Conservation (phyloP, 2,113 vertebrate species). For the Cochlearius cochlearius region DNA sequence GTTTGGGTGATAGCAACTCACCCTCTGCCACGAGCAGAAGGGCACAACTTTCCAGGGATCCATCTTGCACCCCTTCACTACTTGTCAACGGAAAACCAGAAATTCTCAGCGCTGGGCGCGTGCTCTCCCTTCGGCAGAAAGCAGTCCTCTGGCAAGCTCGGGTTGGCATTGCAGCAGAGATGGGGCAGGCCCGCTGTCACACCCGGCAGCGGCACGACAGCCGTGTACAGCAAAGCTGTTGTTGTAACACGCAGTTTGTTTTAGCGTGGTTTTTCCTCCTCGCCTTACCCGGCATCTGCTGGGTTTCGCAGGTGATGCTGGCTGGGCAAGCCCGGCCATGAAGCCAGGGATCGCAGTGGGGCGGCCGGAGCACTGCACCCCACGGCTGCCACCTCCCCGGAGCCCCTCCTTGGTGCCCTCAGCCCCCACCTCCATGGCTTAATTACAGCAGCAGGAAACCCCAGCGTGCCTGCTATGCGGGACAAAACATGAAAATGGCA, state of each 20-base stretch:
- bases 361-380: not conserved
- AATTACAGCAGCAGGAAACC: not conserved
- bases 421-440: fast-evolving
- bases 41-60: not conserved
- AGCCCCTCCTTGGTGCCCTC: fast-evolving
- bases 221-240: not conserved
- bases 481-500: not conserved
- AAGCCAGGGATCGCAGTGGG: not conserved
- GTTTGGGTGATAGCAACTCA: not conserved
- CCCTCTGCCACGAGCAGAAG: not conserved
- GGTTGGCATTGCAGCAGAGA: not conserved
- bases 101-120: fast-evolving
- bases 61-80: not conserved
- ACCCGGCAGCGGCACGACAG: not conserved
- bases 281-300: not conserved
- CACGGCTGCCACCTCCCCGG: fast-evolving
- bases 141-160: not conserved
- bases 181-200: not conserved
- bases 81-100: not conserved
- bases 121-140: not conserved
- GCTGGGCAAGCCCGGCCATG: not conserved
- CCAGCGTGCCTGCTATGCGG: fast-evolving
- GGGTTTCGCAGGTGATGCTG: not conserved
- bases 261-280: not conserved
- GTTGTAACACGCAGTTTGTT: not conserved